Percentiles rank a stretch among this genome's conserved stretches.
Evolutionary conservation across 2,797 vertebrate species (phyloP).

Genomic region (Nothura maculosa): DNA sequence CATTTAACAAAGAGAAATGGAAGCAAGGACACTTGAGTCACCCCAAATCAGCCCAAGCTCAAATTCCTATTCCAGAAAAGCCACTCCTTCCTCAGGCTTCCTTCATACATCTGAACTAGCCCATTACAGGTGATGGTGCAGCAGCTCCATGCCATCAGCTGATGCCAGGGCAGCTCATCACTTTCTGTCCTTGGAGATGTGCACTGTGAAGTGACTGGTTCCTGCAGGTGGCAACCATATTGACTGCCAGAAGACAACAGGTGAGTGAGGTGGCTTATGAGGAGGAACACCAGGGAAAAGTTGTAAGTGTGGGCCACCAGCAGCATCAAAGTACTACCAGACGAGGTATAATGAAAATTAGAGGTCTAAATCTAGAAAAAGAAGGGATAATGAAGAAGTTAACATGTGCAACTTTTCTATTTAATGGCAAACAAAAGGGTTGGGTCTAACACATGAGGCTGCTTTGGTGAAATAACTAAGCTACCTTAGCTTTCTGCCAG

Average conservation of each 20-base stretch:
- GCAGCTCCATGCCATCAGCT: not conserved
- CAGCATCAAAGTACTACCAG: not conserved
- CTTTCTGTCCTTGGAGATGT: not conserved
- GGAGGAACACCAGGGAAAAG: fast-evolving
- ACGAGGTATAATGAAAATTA: not conserved
- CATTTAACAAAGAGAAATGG: conserved; percentile 22
- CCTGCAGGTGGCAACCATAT: not conserved
- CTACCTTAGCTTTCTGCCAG: not conserved
- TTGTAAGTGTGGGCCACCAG: not conserved
- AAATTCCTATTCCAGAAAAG: not conserved
- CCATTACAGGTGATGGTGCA: not conserved
- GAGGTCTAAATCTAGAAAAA: not conserved
- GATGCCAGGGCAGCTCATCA: not conserved
- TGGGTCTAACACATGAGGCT: not conserved
- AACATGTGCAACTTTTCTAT: not conserved
- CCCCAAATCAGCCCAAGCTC: not conserved
- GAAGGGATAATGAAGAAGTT: not conserved
- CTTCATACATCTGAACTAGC: not conserved
- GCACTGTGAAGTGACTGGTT: not conserved
- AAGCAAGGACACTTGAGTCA: conserved; percentile 17
- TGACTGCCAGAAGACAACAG: not conserved
- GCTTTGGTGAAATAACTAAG: not conserved
- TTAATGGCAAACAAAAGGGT: not conserved
- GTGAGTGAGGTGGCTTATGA: not conserved
- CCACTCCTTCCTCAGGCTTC: not conserved